Percentiles rank a stretch among this genome's conserved stretches.
Conservation (phyloP, 2,113 vertebrate genomes). For the Cyprinodon brontotheroides region DNA sequence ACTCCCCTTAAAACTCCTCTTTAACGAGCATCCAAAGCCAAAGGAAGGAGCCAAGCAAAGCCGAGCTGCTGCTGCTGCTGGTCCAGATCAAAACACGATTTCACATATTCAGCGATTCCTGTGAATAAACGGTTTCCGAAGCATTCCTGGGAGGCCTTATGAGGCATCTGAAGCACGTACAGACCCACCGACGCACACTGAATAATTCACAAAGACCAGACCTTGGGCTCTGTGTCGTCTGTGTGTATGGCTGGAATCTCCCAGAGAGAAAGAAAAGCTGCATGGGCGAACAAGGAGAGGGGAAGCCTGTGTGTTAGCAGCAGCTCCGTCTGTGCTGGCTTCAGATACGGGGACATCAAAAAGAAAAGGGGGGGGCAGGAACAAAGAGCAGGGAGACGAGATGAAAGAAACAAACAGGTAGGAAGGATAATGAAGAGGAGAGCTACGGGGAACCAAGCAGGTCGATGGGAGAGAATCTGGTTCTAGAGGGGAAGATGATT, state of each 20-base stretch:
- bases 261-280: conserved; percentile 37
- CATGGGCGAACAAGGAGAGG: conserved; percentile 53
- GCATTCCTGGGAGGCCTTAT: background rate
- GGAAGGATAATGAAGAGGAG: background rate
- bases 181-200: conserved; percentile 62
- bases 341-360: conserved; percentile 12
- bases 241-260: conserved; percentile 63
- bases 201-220: conserved; percentile 72
- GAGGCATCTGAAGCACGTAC: conserved; percentile 27
- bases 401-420: background rate
- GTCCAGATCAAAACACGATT: conserved; percentile 45
- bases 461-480: background rate
- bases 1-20: conserved; percentile 20
- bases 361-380: background rate
- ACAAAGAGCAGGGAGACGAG: conserved; percentile 5
- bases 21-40: conserved; percentile 41
- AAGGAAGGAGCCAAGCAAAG: conserved; percentile 40
- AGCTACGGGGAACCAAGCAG: background rate
- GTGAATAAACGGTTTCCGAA: background rate
- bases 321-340: conserved; percentile 25
- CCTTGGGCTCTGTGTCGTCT: conserved; percentile 54
- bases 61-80: conserved; percentile 25
- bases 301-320: conserved; percentile 62
- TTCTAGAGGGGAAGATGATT: background rate
- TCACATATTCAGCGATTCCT: conserved; percentile 31